Conservation (phyloP, 2,888 invertebrate genomes). For the Melinopterus prodromus region DNA sequence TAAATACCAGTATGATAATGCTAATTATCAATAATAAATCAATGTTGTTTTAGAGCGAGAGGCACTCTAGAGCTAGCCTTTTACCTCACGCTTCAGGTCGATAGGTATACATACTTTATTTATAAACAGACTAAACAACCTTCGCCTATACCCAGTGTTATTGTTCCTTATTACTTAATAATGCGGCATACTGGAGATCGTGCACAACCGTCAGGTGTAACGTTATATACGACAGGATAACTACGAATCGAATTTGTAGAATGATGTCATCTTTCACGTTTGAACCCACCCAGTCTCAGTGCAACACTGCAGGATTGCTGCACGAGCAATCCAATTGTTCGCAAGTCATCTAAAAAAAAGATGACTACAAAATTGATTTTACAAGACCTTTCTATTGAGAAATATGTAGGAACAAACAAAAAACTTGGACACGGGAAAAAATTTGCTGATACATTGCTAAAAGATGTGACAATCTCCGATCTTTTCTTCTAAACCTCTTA, state of each 20-base stretch:
- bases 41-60: not conserved
- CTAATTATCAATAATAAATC: not conserved
- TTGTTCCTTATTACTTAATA: not conserved
- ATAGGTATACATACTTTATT: not conserved
- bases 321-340: not conserved
- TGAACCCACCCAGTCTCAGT: not conserved
- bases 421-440: too few relatives aligned
- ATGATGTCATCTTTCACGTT: not conserved
- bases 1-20: not conserved
- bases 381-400: too few relatives aligned
- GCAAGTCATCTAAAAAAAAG: too few relatives aligned
- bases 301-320: not conserved
- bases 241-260: not conserved
- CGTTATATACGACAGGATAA: not conserved
- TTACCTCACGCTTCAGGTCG: not conserved
- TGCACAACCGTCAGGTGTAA: not conserved
- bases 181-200: not conserved
- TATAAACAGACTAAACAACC: not conserved
- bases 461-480: too few relatives aligned
- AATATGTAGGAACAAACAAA: too few relatives aligned
- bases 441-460: too few relatives aligned
- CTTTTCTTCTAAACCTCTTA: too few relatives aligned
- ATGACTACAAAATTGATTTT: too few relatives aligned
- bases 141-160: not conserved
- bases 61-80: not conserved